Percentiles rank a stretch among this genome's conserved stretches.
Conservation (phyloP, 2,113 vertebrate genomes). For the Gallinago undulata region DNA sequence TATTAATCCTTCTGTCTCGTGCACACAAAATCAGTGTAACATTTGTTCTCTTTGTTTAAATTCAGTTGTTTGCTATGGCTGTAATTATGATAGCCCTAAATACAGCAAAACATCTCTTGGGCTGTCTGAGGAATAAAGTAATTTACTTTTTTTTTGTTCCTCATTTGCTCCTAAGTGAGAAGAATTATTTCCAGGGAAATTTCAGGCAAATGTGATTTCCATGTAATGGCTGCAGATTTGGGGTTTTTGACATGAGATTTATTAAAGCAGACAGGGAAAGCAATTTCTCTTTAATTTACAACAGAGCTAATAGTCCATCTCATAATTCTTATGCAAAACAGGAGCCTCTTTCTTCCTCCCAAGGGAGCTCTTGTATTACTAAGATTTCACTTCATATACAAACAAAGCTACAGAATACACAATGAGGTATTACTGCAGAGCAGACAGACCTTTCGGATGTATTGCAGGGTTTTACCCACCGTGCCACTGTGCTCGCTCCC, state of each 20-base stretch:
- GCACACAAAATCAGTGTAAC: not conserved
- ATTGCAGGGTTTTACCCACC: not conserved
- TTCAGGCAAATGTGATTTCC: conserved; percentile 1
- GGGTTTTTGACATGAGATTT: not conserved
- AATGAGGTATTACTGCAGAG: not conserved
- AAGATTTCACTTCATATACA: not conserved
- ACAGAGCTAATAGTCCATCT: conserved; percentile 6
- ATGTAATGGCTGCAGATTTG: not conserved
- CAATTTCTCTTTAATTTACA: conserved; percentile 48
- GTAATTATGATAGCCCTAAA: not conserved
- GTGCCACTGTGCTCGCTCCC: not conserved
- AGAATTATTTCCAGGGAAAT: conserved; percentile 1
- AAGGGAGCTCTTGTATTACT: not conserved
- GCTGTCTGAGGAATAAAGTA: not conserved
- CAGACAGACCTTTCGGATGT: not conserved
- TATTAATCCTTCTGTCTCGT: not conserved
- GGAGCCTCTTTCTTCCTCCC: not conserved
- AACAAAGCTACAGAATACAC: conserved; percentile 9
- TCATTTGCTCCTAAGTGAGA: not conserved
- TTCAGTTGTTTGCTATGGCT: not conserved
- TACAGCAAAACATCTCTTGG: not conserved
- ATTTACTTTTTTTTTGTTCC: not conserved
- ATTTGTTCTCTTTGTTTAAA: conserved; percentile 33
- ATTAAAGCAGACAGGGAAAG: conserved; percentile 29
- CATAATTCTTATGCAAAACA: conserved; percentile 53